Evolutionary conservation across 2,797 vertebrate species (phyloP).

Genomic region (Huso huso): DNA sequence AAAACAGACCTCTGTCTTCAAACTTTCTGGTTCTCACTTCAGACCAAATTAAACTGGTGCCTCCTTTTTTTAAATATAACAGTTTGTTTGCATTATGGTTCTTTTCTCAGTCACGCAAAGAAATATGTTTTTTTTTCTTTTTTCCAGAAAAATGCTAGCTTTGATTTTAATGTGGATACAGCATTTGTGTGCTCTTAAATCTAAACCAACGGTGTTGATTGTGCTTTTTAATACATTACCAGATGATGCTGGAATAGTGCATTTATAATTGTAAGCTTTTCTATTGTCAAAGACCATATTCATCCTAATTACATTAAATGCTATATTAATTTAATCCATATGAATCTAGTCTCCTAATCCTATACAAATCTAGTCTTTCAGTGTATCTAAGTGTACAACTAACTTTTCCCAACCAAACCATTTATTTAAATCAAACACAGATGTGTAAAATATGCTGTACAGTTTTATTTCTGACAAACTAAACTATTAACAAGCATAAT

Average conservation of each 20-base stretch:
- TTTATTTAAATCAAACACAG: slow-evolving; percentile 26
- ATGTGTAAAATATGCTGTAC: slow-evolving; percentile 15
- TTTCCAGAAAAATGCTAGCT: not conserved
- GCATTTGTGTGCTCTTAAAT: too few relatives aligned
- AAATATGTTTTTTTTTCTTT: not conserved
- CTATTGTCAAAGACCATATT: slow-evolving; percentile 14
- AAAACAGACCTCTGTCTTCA: not conserved
- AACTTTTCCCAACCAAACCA: slow-evolving; percentile 19
- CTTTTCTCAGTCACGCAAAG: not conserved
- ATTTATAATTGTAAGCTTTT: too few relatives aligned
- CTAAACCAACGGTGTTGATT: not conserved
- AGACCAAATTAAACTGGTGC: too few relatives aligned
- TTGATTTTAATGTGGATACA: not conserved
- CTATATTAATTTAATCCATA: slow-evolving; percentile 18
- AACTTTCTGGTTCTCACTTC: not conserved
- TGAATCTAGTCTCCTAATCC: slow-evolving; percentile 7
- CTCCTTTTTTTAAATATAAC: not conserved
- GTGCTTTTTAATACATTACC: slow-evolving; percentile 14
- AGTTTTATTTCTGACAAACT: slow-evolving; percentile 12
- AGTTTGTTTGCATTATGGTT: too few relatives aligned
- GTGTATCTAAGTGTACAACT: slow-evolving; percentile 7
- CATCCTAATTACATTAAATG: slow-evolving; percentile 34
- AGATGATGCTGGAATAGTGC: not conserved
- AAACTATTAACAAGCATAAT: not conserved
- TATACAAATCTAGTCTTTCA: slow-evolving; percentile 4